Conservation (phyloP, 2,888 invertebrate genomes). For the Limulus polyphemus region DNA sequence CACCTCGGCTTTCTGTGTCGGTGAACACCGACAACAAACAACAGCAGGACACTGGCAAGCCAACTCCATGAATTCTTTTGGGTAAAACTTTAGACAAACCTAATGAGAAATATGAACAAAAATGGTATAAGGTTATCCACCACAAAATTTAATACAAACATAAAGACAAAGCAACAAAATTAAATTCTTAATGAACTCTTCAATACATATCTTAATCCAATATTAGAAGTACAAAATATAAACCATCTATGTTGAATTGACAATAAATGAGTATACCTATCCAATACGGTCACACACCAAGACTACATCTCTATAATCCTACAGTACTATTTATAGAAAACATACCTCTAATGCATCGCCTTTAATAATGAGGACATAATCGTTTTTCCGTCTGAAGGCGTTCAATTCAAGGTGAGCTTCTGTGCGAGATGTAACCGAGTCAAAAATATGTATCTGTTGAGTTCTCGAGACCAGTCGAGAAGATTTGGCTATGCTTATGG, state of each 20-base stretch:
- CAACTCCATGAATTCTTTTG: conserved; percentile 58
- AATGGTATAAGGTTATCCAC: no score
- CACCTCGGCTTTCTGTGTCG: conserved; percentile 57
- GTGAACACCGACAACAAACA: conserved; percentile 60
- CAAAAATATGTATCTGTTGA: conserved; percentile 62
- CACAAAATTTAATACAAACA: no score
- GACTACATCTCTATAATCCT: no score
- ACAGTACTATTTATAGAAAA: conserved; percentile 3
- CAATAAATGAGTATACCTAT: neutral
- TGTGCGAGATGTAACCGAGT: conserved; percentile 51
- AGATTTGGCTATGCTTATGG: conserved; percentile 95
- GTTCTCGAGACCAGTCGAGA: conserved; percentile 72
- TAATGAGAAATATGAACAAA: conserved; percentile 21
- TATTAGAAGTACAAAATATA: no score
- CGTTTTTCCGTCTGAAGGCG: conserved; percentile 47
- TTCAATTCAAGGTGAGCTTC: conserved; percentile 52
- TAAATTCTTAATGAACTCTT: no score
- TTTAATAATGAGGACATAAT: conserved; percentile 52
- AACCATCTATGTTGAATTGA: no score
- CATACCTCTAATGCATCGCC: conserved; percentile 53
- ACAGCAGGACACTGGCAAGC: conserved; percentile 59
- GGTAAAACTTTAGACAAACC: conserved; percentile 56
- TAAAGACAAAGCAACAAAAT: no score
- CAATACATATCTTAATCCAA: no score
- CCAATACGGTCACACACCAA: neutral